phyloP scores from a whole-genome alignment of 2,888 invertebrate genomes.

The Shargacucullia verbasci region DNA sequence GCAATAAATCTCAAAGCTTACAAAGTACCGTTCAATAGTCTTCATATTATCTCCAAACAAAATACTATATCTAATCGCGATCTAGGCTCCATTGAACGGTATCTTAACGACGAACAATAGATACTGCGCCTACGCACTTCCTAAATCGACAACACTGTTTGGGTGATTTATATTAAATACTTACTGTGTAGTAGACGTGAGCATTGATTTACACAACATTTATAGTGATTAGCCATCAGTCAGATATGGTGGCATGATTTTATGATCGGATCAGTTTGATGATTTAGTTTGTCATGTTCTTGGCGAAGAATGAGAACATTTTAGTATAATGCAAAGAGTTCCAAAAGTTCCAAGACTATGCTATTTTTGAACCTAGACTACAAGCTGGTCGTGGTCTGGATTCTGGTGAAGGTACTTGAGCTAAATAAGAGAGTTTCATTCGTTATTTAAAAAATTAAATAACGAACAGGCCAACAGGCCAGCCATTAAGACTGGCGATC shows the following conservation, averaged over 20 bases:
- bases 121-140: constrained; percentile 50
- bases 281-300: constrained; percentile 32
- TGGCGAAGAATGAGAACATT: too few species aligned
- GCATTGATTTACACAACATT: constrained; percentile 32
- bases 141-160: constrained; percentile 46
- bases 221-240: constrained; percentile 37
- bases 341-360: too few species aligned
- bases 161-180: constrained; percentile 50
- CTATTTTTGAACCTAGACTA: too few species aligned
- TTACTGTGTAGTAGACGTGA: constrained; percentile 23
- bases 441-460: too few species aligned
- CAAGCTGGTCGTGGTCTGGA: neutral
- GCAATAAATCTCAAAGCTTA: constrained; percentile 17
- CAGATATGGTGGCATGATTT: constrained; percentile 15
- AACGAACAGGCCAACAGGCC: too few species aligned
- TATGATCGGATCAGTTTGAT: constrained; percentile 26
- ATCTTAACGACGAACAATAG: constrained; percentile 40
- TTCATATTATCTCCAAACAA: constrained; percentile 32
- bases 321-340: too few species aligned
- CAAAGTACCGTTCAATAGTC: constrained; percentile 24
- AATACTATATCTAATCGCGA: constrained; percentile 41
- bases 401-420: neutral
- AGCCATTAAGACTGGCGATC: too few species aligned
- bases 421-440: neutral
- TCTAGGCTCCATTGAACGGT: constrained; percentile 36